These are phyloP conservation scores for Bombus sibiricus DNA, from an alignment of 1,140 invertebrate species.

Conservation along the genomic window DNA sequence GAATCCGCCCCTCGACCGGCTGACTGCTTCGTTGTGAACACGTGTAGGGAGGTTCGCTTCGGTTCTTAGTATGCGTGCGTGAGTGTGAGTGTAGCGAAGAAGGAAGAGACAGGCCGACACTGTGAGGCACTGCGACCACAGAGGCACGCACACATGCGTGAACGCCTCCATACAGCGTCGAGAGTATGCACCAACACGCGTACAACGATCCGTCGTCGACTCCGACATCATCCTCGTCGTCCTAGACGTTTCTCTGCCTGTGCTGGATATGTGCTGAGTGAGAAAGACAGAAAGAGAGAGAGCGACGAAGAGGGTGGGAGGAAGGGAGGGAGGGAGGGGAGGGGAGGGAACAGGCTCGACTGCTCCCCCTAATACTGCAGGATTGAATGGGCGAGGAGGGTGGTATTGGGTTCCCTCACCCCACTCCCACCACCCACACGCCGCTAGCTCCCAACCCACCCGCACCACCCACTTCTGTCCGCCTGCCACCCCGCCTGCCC, in stretches of 20 bases:
- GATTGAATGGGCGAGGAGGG: constrained; percentile 78
- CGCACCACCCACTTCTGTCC: constrained; percentile 75
- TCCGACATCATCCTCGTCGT: constrained; percentile 43
- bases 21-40: constrained; percentile 53
- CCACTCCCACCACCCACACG: constrained; percentile 73
- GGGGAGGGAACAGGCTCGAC: constrained; percentile 65
- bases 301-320: constrained; percentile 37
- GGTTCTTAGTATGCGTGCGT: neutral
- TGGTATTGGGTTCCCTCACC: constrained; percentile 79
- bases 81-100: neutral
- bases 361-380: constrained; percentile 76
- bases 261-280: constrained; percentile 37
- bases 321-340: constrained; percentile 41
- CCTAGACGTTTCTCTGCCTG: constrained; percentile 44
- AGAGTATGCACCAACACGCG: neutral
- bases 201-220: constrained; percentile 29
- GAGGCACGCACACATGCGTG: neutral
- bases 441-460: constrained; percentile 65
- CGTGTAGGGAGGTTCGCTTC: constrained; percentile 48
- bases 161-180: neutral
- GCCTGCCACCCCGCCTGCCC: constrained; percentile 82
- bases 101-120: neutral
- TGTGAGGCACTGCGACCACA: constrained; percentile 6
- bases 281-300: neutral
- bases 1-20: constrained; percentile 49